Conservation (phyloP, 23 tunicate species). For the Oikopleura dioica region DNA sequence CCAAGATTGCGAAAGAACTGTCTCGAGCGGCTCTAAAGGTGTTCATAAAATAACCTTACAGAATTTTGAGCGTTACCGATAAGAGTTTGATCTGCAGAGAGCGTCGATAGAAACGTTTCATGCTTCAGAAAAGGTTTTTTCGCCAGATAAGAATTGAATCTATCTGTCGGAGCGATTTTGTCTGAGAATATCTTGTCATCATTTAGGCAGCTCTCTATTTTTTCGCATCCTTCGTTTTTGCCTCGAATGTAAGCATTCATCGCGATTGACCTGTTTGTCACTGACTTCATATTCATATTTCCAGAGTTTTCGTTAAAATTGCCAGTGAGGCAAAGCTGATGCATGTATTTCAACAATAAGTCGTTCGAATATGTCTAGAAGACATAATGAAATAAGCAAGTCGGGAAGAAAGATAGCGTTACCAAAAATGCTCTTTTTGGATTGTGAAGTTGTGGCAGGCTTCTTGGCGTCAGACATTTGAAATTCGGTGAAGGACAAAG, state of each 20-base stretch:
- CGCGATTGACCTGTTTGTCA: not conserved
- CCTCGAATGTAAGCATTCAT: not conserved
- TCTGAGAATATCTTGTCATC: conserved; percentile 22
- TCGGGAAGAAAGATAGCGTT: not conserved
- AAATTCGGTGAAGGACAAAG: not conserved
- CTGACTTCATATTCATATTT: not conserved
- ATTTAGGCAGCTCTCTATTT: too few species aligned
- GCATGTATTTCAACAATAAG: not conserved
- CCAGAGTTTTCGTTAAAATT: not conserved
- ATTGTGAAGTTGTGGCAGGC: not conserved
- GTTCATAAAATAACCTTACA: too few species aligned
- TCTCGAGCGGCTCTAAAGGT: conserved; percentile 28
- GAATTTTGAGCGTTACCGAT: too few species aligned
- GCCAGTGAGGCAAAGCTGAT: not conserved
- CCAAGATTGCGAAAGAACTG: conserved; percentile 41
- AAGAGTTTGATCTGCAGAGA: conserved; percentile 45
- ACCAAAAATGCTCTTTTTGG: not conserved
- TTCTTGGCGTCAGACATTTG: not conserved
- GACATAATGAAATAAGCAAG: not conserved
- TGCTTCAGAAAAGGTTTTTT: conserved; percentile 21
- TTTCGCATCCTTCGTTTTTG: not conserved
- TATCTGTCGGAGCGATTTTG: conserved; percentile 19
- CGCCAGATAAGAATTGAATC: conserved; percentile 25
- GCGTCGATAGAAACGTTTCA: conserved; percentile 36
- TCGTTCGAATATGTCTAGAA: not conserved